Evolutionary conservation across 1,140 invertebrate species (phyloP).

Genomic region (Aphaenogaster rudis): DNA sequence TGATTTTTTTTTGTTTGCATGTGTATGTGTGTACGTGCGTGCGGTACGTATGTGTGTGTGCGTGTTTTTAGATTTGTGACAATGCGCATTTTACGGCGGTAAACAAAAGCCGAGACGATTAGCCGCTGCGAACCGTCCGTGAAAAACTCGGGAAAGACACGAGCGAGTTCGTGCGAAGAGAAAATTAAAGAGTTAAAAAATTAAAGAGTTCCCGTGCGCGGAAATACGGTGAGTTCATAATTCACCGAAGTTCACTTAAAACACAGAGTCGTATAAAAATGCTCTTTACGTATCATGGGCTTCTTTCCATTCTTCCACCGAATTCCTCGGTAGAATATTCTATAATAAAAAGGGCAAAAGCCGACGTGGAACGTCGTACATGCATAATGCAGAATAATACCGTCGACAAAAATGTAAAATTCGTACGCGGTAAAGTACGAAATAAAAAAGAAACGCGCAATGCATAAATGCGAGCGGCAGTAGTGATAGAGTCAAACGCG

Average conservation of each 20-base stretch:
- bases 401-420: slow-evolving; percentile 31
- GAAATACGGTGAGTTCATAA: not conserved
- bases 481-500: slow-evolving; percentile 10
- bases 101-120: slow-evolving; percentile 36
- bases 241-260: not conserved
- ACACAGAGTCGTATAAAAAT: not conserved
- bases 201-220: not conserved
- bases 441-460: slow-evolving; percentile 4
- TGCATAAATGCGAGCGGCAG: slow-evolving; percentile 54
- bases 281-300: not conserved
- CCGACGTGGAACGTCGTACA: not conserved
- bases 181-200: slow-evolving; percentile 5
- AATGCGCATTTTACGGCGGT: not conserved
- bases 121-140: slow-evolving; percentile 40
- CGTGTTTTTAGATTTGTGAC: not conserved
- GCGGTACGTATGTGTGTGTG: not conserved
- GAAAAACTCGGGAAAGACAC: slow-evolving; percentile 3
- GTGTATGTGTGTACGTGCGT: not conserved
- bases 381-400: slow-evolving; percentile 1
- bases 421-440: slow-evolving; percentile 10
- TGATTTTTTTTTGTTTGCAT: too few species aligned
- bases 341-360: slow-evolving; percentile 7
- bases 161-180: not conserved
- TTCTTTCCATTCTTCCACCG: not conserved
- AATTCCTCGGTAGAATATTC: not conserved